Base-by-base conservation (phyloP, 2,797 vertebrate species). In the Ambastaia sidthimunki region DNA sequence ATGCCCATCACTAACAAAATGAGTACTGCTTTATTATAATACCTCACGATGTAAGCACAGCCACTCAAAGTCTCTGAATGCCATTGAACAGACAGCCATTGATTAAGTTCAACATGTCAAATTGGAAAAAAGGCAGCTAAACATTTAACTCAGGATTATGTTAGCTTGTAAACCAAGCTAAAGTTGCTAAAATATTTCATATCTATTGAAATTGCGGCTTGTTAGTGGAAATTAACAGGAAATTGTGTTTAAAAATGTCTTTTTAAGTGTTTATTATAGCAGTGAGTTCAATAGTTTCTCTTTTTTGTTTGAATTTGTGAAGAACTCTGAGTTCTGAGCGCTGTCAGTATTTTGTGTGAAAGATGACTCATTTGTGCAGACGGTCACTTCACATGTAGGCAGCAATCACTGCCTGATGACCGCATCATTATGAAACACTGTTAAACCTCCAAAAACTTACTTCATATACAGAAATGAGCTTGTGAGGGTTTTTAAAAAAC, bases 261-360 rank as follows among this genome's bases (percentile, higher is more conserved):
- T 70, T 50, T 25, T 52, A 31, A 83, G 80, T 70, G 47, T 47
- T 80, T 84, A 60, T 4, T 60, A 4, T 16, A 60, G 23, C 6
- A 34, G 16, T 41, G 31, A 66, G 34, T 66, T 66, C 18, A 76
- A 69, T 19, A 44, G 69, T 75, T 84, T 69, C 66, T 86, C 81
- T 88, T 84, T 57, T 1, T 76, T 86, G 78, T 74, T 25, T 72
- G 52, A 63, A 55, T 84, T 87, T 89, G 88, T 87, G 81, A 88
- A 86, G 87, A 90, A 87, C 88, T 73, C 41, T 0, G 47, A 83
- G 84, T 82, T 78, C 74, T 83, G 66, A 25, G 34, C 19, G 3
- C 71, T 63, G 55, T 75, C 74, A 21, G 21, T 55, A 47, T 73
- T 76, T 55, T 0, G 19, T 63, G 70, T 77, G 82, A 80, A 59